Conservation (phyloP, 2,113 vertebrate genomes). For the Nerophis lumbriciformis region DNA sequence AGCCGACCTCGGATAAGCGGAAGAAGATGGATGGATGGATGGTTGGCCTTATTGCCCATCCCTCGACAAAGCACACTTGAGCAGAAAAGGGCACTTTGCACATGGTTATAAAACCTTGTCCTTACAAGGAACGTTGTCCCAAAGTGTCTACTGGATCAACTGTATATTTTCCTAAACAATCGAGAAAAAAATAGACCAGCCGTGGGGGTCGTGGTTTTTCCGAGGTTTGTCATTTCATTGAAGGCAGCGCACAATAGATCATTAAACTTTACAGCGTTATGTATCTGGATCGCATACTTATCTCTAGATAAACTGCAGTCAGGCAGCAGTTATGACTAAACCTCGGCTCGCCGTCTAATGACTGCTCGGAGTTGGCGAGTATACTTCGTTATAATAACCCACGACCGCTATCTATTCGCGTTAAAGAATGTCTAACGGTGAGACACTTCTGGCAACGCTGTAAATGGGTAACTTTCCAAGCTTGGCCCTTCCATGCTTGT, state of each 20-base stretch:
- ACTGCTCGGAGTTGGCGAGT: conserved; percentile 14
- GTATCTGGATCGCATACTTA: conserved; percentile 11
- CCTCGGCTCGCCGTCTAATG: background rate
- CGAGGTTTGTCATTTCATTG: conserved; percentile 1
- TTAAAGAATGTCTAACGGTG: conserved; percentile 20
- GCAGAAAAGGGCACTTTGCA: too few species aligned
- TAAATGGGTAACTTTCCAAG: conserved; percentile 55
- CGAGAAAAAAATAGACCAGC: too few species aligned
- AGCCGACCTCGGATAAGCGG: too few species aligned
- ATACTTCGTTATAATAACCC: conserved; percentile 5
- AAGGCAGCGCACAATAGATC: background rate
- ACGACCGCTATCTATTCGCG: conserved; percentile 27
- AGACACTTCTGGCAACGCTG: conserved; percentile 34
- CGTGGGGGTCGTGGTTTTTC: background rate
- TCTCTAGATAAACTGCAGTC: background rate
- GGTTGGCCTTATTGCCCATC: too few species aligned
- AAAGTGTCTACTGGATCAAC: too few species aligned
- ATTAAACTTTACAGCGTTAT: conserved; percentile 13
- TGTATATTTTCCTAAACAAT: too few species aligned
- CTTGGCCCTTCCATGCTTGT: conserved; percentile 28
- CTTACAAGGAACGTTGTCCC: too few species aligned
- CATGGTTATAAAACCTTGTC: too few species aligned
- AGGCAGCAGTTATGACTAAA: background rate
- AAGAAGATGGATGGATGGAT: too few species aligned
- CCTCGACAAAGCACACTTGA: too few species aligned